Evolutionary conservation across 2,888 invertebrate genomes (phyloP), one percentile per base, ranked within the genome.

Genomic region (Cephus rjabovi): DNA sequence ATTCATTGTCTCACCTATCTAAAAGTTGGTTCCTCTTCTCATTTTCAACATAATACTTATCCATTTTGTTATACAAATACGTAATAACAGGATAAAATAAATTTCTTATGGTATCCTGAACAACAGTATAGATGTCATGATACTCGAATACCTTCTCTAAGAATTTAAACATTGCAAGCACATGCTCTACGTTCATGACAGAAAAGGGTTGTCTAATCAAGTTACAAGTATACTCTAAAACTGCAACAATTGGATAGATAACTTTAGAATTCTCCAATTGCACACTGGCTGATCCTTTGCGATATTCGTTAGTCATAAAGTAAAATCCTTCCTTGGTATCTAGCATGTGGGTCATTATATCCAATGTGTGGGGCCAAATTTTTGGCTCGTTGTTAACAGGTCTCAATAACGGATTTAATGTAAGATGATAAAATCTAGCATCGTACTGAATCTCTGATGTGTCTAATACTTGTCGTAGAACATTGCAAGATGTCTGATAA

Each of bases 31-130:
- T 86, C 78, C 89, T 90, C 74, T 83, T 88, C 76, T 90, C 91
- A 76, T 90, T 90, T 69, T 90, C 90, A 33, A 90, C 82, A n/a
- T 86, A 87, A 77, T 89, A 90, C 77, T 90, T 91, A 71, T 90
- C 87, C 70, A 90, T 82, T 78, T 90, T 91, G 30, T 83, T 85
- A 71, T 90, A 91, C 77, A 91, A 88, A 79, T 89, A 86, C 35
- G 86, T 84, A 2, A 91, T 77, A 34, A 90, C 87, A 0, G 90
- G 88, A 79, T 86, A 91, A 56, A 91, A 89, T 69, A 85, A 79
- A 34, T 82, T 78, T 68, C 86, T 80, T 30, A 91, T 74, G 11
- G 84, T 83, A 4, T 84, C 83, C 33, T 87, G 85, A 4, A 88
- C 74, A 4, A 87, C 79, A 9, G 12, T 33, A 76, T 87, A 90